Percentiles rank a stretch among this genome's conserved stretches.
phyloP scores from a whole-genome alignment of 2,888 invertebrate species.

The Chrysotoxum bicinctum region DNA sequence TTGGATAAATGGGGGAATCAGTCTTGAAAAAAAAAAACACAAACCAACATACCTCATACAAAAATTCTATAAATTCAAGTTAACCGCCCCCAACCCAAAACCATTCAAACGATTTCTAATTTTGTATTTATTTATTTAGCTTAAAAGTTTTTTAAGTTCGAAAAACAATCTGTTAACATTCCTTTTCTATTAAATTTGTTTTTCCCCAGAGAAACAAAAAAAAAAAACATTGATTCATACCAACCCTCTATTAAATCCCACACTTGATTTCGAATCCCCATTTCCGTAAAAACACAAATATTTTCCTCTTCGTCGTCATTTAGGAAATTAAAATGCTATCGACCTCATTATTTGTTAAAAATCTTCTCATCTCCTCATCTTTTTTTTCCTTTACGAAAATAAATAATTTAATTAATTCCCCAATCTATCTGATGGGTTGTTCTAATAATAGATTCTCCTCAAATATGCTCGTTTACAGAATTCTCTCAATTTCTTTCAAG shows the following conservation, averaged over 20 bases:
- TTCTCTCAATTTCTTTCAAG: not conserved
- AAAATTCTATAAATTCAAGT: not conserved
- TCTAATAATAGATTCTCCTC: constrained; percentile 23
- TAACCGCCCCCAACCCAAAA: not conserved
- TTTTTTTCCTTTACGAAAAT: not conserved
- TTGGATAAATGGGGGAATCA: not conserved
- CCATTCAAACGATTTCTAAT: not conserved
- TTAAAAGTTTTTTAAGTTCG: not conserved
- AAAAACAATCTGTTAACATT: constrained; percentile 17
- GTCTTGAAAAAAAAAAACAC: not conserved
- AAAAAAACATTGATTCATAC: not conserved
- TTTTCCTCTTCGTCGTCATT: not conserved
- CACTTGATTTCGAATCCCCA: constrained; percentile 3
- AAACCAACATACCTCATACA: not conserved
- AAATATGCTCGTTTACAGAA: constrained; percentile 22
- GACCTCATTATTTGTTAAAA: constrained; percentile 55
- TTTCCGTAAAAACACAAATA: constrained; percentile 9
- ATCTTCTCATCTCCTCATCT: constrained; percentile 6
- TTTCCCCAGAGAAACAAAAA: not conserved
- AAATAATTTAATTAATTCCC: constrained; percentile 29
- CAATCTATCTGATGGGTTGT: constrained; percentile 2
- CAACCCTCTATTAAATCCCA: not conserved
- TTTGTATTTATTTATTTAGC: not conserved
- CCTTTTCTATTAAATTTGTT: not conserved
- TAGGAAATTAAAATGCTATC: constrained; percentile 49